Base-by-base conservation (phyloP, 2,797 vertebrate species). In the Corythornis leucogaster region DNA sequence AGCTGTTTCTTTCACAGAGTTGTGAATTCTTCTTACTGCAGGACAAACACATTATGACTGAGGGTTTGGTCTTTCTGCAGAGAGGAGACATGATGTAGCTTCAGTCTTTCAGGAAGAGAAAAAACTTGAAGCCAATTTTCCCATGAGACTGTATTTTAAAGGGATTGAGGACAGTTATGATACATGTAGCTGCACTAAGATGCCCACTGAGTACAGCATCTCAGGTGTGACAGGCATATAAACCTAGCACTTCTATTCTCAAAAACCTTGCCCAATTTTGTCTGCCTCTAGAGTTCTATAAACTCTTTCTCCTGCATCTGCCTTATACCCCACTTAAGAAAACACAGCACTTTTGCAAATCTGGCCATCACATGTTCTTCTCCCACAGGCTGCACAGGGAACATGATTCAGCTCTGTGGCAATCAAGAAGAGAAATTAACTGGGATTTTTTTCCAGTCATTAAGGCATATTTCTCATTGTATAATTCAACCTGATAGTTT, bases 381-480 rank as follows among this genome's bases (percentile, higher is more conserved):
- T 82, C 28, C 19, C 19, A 15, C 26, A 38, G 43, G 26, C n/a
- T 66, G 15, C 18, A 22, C 20, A 10, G 8, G 11, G 18, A 45
- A 11, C 67, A n/a, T 74, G 10, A 8, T 87, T 64, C 57, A 89
- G 2, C 11, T 78, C 46, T 84, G 40, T 84, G 40, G 11, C 48
- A 68, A 55, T 22, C 9, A 57, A 28, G 46, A 76, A 64, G 17
- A 73, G 9, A 73, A 82, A 70, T 31, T 15, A 9, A 13, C 79
- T 33, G 33, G n/a, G 0, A 0, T 0, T 0, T 54, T 91, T 45
- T 87, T 89, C 42, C 9, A 4, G 22, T 53, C 16, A 50, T 59
- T 76, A 30, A 10, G 3, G 25, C 20, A 2, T 82, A 35, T 84
- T 63, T 85, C 19, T 58, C 26, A 15, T 64, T 78, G 48, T 50